Percentiles rank a stretch among this genome's conserved stretches.
Evolutionary conservation across 2,113 vertebrate species (phyloP).

Genomic region (Zingel zingel): DNA sequence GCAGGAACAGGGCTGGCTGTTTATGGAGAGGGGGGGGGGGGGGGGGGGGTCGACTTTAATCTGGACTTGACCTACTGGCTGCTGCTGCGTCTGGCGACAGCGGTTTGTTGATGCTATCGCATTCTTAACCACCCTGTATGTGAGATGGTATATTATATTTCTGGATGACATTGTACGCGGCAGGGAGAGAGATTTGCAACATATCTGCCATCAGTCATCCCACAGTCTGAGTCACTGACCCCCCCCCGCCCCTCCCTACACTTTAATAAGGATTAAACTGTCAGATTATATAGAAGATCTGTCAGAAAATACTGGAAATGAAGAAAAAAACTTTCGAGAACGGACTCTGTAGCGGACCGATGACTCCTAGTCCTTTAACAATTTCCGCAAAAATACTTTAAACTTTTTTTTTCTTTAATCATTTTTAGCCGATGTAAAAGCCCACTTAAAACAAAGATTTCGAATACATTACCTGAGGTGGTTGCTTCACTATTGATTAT

Average conservation of each 20-base stretch:
- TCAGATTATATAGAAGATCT: constrained; percentile 45
- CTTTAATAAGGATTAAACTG: constrained; percentile 61
- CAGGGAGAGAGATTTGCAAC: constrained; percentile 21
- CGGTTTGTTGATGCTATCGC: constrained; percentile 40
- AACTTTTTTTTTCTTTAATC: neutral
- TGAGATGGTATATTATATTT: constrained; percentile 9
- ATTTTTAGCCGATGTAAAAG: neutral
- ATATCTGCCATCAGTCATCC: constrained; percentile 33
- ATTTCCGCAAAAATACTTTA: neutral
- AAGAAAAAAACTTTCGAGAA: neutral
- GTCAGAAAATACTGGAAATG: constrained; percentile 41
- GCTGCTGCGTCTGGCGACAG: constrained; percentile 17
- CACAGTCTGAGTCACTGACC: constrained; percentile 29
- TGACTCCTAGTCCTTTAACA: constrained; percentile 39
- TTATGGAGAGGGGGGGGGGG: constrained; percentile 12
- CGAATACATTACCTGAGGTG: neutral
- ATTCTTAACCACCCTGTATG: constrained; percentile 13
- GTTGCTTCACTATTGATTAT: neutral
- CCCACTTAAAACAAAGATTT: neutral
- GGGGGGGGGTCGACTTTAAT: constrained; percentile 37
- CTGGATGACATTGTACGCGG: neutral
- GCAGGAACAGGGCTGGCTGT: constrained; percentile 11
- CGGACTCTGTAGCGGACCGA: constrained; percentile 24
- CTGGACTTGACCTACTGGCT: constrained; percentile 39
- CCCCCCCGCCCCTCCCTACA: neutral